Conservation (phyloP, 2,113 vertebrate genomes). For the Eurystomus gularis region DNA sequence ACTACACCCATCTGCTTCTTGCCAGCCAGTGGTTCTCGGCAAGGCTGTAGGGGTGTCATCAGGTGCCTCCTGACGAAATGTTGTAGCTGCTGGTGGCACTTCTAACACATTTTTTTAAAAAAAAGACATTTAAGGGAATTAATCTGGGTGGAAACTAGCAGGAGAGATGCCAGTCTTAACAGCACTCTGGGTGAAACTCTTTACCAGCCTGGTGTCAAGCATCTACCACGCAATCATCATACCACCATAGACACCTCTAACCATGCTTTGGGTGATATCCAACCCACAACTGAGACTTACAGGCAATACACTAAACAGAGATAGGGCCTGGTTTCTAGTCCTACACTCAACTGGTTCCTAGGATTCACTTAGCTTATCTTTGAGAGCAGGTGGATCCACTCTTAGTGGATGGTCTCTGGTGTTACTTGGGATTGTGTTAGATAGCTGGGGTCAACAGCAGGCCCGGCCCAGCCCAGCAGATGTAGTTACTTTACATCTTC, state of each 20-base stretch:
- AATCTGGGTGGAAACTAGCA: not conserved
- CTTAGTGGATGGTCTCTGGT: not conserved
- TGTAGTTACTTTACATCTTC: not conserved
- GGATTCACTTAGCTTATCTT: not conserved
- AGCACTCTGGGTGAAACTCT: not conserved
- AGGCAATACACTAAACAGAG: not conserved
- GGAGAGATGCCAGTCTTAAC: not conserved
- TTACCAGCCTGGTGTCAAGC: not conserved
- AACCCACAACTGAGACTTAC: not conserved
- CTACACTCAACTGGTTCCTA: not conserved
- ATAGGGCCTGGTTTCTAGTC: not conserved
- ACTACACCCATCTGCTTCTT: not conserved
- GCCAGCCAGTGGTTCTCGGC: rapidly evolving
- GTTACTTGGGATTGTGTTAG: not conserved
- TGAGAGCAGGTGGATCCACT: not conserved
- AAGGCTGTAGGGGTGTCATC: not conserved
- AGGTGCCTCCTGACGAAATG: not conserved
- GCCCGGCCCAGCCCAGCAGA: not conserved
- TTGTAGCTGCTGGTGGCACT: not conserved
- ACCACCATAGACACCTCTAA: not conserved
- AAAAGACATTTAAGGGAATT: not conserved
- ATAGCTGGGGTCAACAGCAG: not conserved
- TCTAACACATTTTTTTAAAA: not conserved
- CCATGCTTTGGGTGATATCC: rapidly evolving
- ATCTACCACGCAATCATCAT: not conserved